A percentile compares a stretch with the other conserved stretches of the same genome.
Evolutionary conservation across 2,113 vertebrate species (phyloP).

Genomic region (Butorides virescens): DNA sequence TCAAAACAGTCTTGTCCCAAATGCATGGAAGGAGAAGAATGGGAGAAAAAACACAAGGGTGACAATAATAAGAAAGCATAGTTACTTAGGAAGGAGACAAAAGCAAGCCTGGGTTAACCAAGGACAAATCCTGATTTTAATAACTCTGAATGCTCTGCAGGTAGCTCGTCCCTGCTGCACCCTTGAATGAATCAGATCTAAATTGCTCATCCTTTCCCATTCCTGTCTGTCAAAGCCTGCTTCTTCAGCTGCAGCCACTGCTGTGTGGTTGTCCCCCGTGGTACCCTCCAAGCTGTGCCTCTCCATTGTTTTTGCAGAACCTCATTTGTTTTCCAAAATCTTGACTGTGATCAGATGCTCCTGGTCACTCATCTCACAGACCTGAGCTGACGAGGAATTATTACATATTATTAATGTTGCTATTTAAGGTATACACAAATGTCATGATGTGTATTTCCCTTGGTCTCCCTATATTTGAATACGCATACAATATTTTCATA

Average conservation of each 20-base stretch:
- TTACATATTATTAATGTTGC: background rate
- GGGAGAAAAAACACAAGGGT: background rate
- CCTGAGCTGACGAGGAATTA: background rate
- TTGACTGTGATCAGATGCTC: fast-evolving
- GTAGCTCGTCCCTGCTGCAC: background rate
- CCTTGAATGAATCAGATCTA: background rate
- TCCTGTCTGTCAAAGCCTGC: background rate
- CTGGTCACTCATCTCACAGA: background rate
- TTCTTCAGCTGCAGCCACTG: background rate
- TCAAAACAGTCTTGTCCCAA: background rate
- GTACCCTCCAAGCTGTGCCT: background rate
- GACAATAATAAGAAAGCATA: background rate
- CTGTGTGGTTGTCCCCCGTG: background rate
- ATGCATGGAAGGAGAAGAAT: background rate
- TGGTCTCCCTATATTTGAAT: background rate
- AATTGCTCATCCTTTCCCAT: background rate
- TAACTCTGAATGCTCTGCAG: background rate
- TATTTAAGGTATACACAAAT: background rate
- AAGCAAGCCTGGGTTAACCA: background rate
- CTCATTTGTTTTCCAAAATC: background rate
- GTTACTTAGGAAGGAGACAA: background rate
- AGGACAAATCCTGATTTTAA: background rate
- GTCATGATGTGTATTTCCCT: background rate
- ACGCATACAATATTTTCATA: background rate
- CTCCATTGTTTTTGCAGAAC: background rate